Conservation (phyloP, 2,888 invertebrate genomes). For the Gymnosoma rotundatum region DNA sequence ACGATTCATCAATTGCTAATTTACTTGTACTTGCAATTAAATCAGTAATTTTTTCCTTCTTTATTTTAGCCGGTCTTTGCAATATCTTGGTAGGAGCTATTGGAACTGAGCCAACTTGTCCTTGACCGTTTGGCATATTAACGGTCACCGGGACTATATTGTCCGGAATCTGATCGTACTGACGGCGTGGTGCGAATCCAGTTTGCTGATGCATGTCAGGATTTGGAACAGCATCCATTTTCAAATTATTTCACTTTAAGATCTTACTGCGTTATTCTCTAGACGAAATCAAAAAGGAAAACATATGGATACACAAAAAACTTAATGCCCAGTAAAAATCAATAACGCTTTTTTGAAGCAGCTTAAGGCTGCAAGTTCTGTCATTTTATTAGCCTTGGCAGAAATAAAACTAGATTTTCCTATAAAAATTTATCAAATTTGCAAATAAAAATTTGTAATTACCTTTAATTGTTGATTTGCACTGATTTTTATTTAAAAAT, state of each 20-base stretch:
- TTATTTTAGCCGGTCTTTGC: slow-evolving; percentile 74
- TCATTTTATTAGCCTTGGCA: slow-evolving; percentile 9
- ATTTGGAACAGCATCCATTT: slow-evolving; percentile 54
- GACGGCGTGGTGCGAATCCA: slow-evolving; percentile 81
- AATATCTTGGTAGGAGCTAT: slow-evolving; percentile 66
- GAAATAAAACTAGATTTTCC: slow-evolving; percentile 1
- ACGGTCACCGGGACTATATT: slow-evolving; percentile 57
- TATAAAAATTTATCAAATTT: slow-evolving; percentile 3
- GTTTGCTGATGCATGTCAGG: slow-evolving; percentile 72
- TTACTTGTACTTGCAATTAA: slow-evolving; percentile 72
- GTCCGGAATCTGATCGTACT: slow-evolving; percentile 74
- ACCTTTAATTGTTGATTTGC: slow-evolving; percentile 76
- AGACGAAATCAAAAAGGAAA: neutral
- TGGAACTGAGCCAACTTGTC: slow-evolving; percentile 54
- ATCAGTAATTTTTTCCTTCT: slow-evolving; percentile 76
- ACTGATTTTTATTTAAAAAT: slow-evolving; percentile 81
- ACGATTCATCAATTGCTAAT: slow-evolving; percentile 78
- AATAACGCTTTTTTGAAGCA: slow-evolving; percentile 61
- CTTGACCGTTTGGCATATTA: slow-evolving; percentile 73
- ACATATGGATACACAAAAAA: slow-evolving; percentile 56
- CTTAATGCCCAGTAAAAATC: slow-evolving; percentile 60
- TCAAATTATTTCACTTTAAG: slow-evolving; percentile 69
- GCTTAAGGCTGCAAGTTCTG: neutral
- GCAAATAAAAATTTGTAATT: slow-evolving; percentile 41
- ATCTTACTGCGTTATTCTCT: slow-evolving; percentile 22